phyloP scores from a whole-genome alignment of 30 jellyfish, hydroid and myxozoan species.

The Catostylus mosaicus region DNA sequence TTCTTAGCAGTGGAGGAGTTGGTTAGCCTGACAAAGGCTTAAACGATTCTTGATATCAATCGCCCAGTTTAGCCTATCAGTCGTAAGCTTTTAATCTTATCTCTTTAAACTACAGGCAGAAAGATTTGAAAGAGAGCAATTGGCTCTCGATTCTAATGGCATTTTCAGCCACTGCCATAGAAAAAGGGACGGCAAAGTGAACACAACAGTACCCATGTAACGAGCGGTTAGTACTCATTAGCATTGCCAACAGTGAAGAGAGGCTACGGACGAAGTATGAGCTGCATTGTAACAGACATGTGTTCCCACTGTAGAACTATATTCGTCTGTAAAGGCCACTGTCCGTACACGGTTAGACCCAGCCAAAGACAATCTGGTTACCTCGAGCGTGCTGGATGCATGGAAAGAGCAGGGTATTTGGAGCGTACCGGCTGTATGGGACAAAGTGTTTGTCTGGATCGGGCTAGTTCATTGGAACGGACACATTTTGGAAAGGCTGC shows the following conservation, averaged over 20 bases:
- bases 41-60: conserved; percentile 30
- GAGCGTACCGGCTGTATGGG: background rate
- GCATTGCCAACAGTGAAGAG: background rate
- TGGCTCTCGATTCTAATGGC: conserved; percentile 44
- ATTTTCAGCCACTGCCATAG: conserved; percentile 43
- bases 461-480: background rate
- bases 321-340: conserved; percentile 11
- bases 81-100: conserved; percentile 36
- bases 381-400: background rate
- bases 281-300: conserved; percentile 13
- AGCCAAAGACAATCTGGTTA: background rate
- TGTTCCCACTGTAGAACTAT: conserved; percentile 31
- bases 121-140: conserved; percentile 46
- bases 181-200: background rate
- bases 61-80: conserved; percentile 31
- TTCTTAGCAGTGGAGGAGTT: conserved; percentile 44
- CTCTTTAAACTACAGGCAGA: conserved; percentile 44
- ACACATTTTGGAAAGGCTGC: background rate
- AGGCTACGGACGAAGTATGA: background rate
- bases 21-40: conserved; percentile 25
- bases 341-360: background rate
- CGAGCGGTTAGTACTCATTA: background rate
- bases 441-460: background rate
- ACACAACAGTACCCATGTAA: background rate
- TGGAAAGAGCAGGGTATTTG: background rate